Base-by-base conservation (phyloP, 2,888 invertebrate species). In the Lacanobia oleracea region DNA sequence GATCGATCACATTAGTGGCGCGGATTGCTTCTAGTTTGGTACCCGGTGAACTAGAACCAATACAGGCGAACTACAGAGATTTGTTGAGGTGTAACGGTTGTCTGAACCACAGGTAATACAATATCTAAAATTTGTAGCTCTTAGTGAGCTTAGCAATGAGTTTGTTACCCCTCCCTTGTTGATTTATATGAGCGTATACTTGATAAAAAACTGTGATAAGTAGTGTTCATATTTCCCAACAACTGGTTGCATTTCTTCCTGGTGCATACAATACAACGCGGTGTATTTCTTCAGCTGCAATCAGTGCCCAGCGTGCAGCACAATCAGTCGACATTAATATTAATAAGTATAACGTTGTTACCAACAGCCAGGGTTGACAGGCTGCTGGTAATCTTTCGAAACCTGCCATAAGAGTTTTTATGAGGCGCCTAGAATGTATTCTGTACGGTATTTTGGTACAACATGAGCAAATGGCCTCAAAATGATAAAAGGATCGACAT, bases 291-390 rank as follows among this genome's bases (percentile, higher is more conserved):
- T 77, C 10, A 37, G 27, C 51, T 59, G 50, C 77, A 66, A 66
- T 77, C 65, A 70, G 61, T 33, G 50, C 45, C 10, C 21, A 12
- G 5, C 53, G 23, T 12, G 62, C 63, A 43, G 37, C 53, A 63
- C 71, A 66, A 77, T 68, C 65, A 70, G 78, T 23, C 12, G 27
- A 12, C 62, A 70, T 81, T 63, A 70, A 78, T 77, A 78, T 81
- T 81, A 63, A 78, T 61, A 77, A 62, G 61, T 53, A 77, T 37
- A 57, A 59, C 53, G 53, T 45, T 23, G 45, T 33, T 40, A 57
- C 12, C 57, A 7, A 14, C 27, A 0, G 10, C 3, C 37, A 81
- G 78, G 78, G 82, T 27, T 77, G 57, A 1, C 51, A 43, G 14
- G 43, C 40, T 40, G 33, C 33, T 5, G 33, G 5, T 33, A 33